Evolutionary conservation across 1,140 invertebrate genomes (phyloP).

Genomic region (Drosophila quadrilineata): DNA sequence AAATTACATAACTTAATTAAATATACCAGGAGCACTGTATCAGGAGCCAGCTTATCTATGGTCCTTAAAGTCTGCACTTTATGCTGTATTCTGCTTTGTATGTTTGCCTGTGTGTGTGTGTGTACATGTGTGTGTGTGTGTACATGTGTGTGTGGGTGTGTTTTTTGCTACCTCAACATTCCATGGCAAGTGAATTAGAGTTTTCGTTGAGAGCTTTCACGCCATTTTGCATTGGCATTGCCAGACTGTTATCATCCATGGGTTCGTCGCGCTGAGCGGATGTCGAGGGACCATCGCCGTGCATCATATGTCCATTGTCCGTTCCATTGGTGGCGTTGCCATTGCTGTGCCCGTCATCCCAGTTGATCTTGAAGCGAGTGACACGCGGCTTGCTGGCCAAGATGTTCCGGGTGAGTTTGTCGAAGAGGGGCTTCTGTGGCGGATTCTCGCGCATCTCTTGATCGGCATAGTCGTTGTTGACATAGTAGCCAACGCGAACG

Average conservation of each 20-base stretch:
- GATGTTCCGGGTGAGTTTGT: conserved; percentile 97
- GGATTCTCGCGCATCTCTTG: conserved; percentile 97
- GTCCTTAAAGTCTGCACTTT: conserved; percentile 26
- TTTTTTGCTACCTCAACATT: conserved; percentile 59
- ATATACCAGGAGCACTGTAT: conserved; percentile 16
- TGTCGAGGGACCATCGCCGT: conserved; percentile 51
- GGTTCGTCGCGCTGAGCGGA: conserved; percentile 41
- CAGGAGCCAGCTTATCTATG: not conserved
- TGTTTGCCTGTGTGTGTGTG: conserved; percentile 3
- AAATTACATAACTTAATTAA: conserved; percentile 67
- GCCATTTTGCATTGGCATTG: conserved; percentile 71
- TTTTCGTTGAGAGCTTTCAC: conserved; percentile 78
- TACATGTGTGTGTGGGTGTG: conserved; percentile 1
- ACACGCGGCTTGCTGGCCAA: conserved; percentile 96
- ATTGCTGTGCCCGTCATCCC: conserved; percentile 88
- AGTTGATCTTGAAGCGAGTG: conserved; percentile 98
- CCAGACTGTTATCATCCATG: conserved; percentile 74
- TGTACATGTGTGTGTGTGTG: not conserved
- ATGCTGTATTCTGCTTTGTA: conserved; percentile 12
- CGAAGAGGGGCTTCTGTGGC: conserved; percentile 94
- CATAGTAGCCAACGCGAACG: conserved; percentile 98
- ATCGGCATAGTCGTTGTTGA: conserved; percentile 98
- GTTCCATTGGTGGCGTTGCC: conserved; percentile 52
- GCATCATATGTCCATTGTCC: conserved; percentile 50
- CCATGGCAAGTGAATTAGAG: conserved; percentile 81